These are phyloP conservation scores for Dolichoris vasculosae DNA, from an alignment of 1,140 invertebrate genomes.

Conservation along the genomic window DNA sequence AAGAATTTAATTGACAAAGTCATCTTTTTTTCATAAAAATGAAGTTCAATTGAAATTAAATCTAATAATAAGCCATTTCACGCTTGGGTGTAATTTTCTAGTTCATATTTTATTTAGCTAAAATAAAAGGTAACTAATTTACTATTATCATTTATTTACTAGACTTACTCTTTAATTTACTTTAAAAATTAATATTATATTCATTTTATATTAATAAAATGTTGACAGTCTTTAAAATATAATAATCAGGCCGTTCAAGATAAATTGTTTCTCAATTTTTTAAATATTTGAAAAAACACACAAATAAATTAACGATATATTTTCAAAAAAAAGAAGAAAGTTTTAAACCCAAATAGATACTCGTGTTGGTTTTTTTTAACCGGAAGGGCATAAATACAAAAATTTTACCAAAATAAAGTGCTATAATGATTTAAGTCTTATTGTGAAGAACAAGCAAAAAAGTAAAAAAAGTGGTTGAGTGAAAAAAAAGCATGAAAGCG, in stretches of 20 bases:
- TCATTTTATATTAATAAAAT: too few species aligned
- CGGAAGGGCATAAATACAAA: slow-evolving; percentile 31
- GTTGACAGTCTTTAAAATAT: background rate
- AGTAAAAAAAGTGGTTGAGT: background rate
- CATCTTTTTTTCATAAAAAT: too few species aligned
- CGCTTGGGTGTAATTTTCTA: too few species aligned
- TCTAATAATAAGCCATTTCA: too few species aligned
- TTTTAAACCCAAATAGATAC: background rate
- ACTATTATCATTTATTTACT: too few species aligned
- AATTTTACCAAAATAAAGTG: slow-evolving; percentile 25
- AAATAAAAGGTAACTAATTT: too few species aligned
- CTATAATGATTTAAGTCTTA: slow-evolving; percentile 5
- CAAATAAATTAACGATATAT: slow-evolving; percentile 33
- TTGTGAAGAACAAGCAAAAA: background rate
- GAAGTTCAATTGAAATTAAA: too few species aligned
- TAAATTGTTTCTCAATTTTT: slow-evolving; percentile 22
- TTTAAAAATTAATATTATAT: too few species aligned
- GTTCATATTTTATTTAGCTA: too few species aligned
- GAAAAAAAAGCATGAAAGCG: background rate
- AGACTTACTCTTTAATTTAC: too few species aligned
- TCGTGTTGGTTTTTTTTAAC: slow-evolving; percentile 22
- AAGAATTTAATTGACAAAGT: too few species aligned
- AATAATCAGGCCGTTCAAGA: slow-evolving; percentile 1
- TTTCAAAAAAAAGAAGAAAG: background rate
- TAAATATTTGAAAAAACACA: background rate